Evolutionary conservation across 35 echinoderm and acorn worm genomes (phyloP), one percentile per base, ranked within the genome.

Genomic region (Lytechinus pictus): DNA sequence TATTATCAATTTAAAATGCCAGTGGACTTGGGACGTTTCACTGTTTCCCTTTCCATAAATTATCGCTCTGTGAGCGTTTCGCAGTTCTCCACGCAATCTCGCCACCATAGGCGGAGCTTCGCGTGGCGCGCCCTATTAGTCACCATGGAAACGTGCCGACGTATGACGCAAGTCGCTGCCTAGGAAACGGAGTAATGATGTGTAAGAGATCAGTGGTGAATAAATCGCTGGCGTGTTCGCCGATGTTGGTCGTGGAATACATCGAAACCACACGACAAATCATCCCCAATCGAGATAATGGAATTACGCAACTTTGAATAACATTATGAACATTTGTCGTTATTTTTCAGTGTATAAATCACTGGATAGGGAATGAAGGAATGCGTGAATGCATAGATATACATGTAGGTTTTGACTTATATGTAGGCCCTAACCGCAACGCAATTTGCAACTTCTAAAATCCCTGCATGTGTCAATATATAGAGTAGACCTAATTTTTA

Each of bases 121-220:
- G 87, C 95, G 89, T 91, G 95, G 91, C 87, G 91, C 95, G 89
- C 95, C 95, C 95, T 96, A 96, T 96, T 96, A 96, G 95, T 96
- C 57, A 10, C 57, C 60, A 96, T 96, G 95, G 57, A 13, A 96
- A 96, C 95, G 55, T 24, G n/a, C 13, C 57, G 58, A 91, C 27
- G 28, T 91, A 54, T 96, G 95, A 96, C 95, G 95, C 95, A 96
- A 96, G 86, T 96, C 95, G 95, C 51, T 92, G 95, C 54, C 91
- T 89, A 33, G 95, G 91, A 33, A 93, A 93, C 92, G 92, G 28
- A 13, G 53, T 93, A 93, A 93, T 93, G 92, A 93, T 93, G 53
- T 53, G 92, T 57, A 93, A 93, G 53, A 93, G 28, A 90, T 52
- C 29, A 33, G 88, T 10, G 9, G 27, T 52, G 88, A 52, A 54